Percentiles rank a stretch among this genome's conserved stretches.
Evolutionary conservation across 2,888 invertebrate species (phyloP).

Genomic region (Proisotoma minuta): DNA sequence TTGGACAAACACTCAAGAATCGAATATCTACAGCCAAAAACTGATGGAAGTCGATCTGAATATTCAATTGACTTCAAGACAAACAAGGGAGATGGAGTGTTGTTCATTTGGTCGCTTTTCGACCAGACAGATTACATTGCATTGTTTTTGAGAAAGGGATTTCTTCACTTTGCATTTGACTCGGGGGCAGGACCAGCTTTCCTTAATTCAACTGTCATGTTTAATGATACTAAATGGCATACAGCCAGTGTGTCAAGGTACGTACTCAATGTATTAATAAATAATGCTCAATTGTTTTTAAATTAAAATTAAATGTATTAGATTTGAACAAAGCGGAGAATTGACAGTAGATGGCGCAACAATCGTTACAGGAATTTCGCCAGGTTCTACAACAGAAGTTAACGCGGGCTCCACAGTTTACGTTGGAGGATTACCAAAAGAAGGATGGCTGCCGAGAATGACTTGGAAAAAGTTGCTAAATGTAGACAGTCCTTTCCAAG

Average conservation of each 20-base stretch:
- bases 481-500: conserved; percentile 67
- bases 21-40: conserved; percentile 34
- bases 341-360: conserved; percentile 63
- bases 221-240: conserved; percentile 78
- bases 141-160: conserved; percentile 68
- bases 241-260: conserved; percentile 64
- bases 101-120: conserved; percentile 68
- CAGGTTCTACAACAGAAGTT: conserved; percentile 54
- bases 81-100: conserved; percentile 72
- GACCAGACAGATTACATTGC: conserved; percentile 67
- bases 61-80: conserved; percentile 80
- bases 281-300: background rate
- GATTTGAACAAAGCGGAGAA: conserved; percentile 54
- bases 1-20: conserved; percentile 42
- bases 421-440: conserved; percentile 57
- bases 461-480: conserved; percentile 52
- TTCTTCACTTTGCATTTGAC: conserved; percentile 59
- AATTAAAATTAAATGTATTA: conserved; percentile 45
- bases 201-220: conserved; percentile 57
- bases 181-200: conserved; percentile 63
- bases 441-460: conserved; percentile 34
- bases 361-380: conserved; percentile 56
- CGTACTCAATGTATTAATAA: no score
- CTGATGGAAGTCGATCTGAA: conserved; percentile 46
- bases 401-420: conserved; percentile 67